These are phyloP conservation scores for Melanotus villosus DNA, from an alignment of 2,888 invertebrate genomes.

Conservation along the genomic window DNA sequence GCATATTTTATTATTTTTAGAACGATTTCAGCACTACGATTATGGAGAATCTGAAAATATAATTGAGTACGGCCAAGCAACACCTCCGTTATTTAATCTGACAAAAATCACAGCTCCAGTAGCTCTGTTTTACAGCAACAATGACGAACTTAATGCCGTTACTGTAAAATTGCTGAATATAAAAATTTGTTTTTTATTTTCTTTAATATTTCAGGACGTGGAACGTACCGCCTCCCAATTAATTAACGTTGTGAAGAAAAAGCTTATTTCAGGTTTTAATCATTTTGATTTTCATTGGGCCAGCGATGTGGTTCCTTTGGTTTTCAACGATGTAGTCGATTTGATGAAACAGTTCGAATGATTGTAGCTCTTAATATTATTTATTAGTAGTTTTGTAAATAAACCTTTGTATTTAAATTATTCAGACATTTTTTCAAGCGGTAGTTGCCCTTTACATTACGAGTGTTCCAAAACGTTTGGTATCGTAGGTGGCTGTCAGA, in stretches of 20 bases:
- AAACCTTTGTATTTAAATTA: too few species aligned
- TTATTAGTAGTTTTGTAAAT: too few species aligned
- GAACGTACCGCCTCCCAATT: neutral
- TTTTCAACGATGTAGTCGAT: too few species aligned
- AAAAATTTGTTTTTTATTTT: neutral
- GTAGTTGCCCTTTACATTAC: too few species aligned
- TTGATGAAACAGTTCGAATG: too few species aligned
- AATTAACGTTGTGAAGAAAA: conserved; percentile 51
- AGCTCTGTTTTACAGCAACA: conserved; percentile 70
- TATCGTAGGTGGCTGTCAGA: too few species aligned
- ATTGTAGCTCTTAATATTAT: too few species aligned
- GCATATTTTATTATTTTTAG: too few species aligned
- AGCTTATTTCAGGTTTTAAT: conserved; percentile 22
- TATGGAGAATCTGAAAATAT: conserved; percentile 52
- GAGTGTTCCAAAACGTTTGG: too few species aligned
- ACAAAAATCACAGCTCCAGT: conserved; percentile 68
- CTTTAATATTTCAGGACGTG: conserved; percentile 17
- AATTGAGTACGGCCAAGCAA: conserved; percentile 46
- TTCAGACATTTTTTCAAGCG: too few species aligned
- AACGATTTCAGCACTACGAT: conserved; percentile 44
- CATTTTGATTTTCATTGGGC: conserved; percentile 32
- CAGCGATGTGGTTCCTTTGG: conserved; percentile 9
- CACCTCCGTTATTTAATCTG: conserved; percentile 66
- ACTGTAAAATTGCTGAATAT: conserved; percentile 51
- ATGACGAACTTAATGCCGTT: conserved; percentile 70